Evolutionary conservation across 2,888 invertebrate species (phyloP).

Genomic region (Lysandra bellargus): DNA sequence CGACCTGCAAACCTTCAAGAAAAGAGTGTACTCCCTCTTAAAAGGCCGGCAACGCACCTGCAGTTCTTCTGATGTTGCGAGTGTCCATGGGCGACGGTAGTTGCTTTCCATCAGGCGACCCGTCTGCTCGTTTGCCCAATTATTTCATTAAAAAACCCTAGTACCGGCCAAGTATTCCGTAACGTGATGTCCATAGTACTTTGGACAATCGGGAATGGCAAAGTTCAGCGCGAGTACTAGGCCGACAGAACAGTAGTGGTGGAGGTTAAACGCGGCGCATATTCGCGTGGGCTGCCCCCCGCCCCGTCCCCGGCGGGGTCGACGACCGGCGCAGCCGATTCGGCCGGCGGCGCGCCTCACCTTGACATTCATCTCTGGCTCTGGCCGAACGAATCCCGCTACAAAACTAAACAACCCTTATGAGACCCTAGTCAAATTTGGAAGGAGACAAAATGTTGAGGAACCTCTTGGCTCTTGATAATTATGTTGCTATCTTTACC

Average conservation of each 20-base stretch:
- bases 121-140: too few relatives aligned
- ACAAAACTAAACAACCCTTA: slow-evolving; percentile 59
- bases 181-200: neutral
- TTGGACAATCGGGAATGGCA: slow-evolving; percentile 35
- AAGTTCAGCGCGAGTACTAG: slow-evolving; percentile 60
- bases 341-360: slow-evolving; percentile 78
- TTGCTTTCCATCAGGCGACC: too few relatives aligned
- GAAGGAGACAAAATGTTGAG: neutral
- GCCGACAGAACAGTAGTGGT: slow-evolving; percentile 60
- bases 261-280: slow-evolving; percentile 69
- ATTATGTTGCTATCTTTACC: too few relatives aligned
- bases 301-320: slow-evolving; percentile 56
- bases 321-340: slow-evolving; percentile 75
- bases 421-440: slow-evolving; percentile 1
- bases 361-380: slow-evolving; percentile 80
- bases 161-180: neutral
- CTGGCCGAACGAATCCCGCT: slow-evolving; percentile 60
- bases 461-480: neutral
- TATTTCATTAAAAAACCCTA: neutral
- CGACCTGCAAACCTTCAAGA: too few relatives aligned
- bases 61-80: too few relatives aligned
- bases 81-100: too few relatives aligned
- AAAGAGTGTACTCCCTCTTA: too few relatives aligned
- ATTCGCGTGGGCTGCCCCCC: slow-evolving; percentile 75
- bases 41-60: too few relatives aligned